A percentile compares a stretch with the other conserved stretches of the same genome.
Conservation (phyloP, 2,797 vertebrate genomes). For the Halcyon leucocephala region DNA sequence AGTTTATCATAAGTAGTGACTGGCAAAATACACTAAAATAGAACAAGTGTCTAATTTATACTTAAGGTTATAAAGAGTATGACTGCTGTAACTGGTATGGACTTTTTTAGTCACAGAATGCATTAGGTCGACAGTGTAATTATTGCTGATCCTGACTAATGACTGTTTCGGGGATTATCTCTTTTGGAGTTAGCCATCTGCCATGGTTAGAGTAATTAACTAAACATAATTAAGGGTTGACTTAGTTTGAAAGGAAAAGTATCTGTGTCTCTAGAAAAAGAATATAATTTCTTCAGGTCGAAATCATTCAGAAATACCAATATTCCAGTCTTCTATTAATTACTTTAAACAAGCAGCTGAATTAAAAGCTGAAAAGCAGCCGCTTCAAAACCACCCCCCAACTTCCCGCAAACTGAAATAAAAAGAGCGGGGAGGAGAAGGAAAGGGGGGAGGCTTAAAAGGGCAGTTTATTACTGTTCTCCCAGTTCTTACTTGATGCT, state of each 20-base stretch:
- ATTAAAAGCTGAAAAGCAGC: neutral
- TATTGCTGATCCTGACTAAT: conserved; percentile 92
- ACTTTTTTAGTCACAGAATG: conserved; percentile 35
- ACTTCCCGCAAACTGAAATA: neutral
- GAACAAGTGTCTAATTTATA: neutral
- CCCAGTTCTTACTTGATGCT: neutral
- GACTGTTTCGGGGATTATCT: conserved; percentile 90
- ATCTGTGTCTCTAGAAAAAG: neutral
- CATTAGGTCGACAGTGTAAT: conserved; percentile 86
- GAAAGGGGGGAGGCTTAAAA: neutral
- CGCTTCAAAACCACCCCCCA: neutral
- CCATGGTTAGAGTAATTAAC: conserved; percentile 76
- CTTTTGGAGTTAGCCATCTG: conserved; percentile 89
- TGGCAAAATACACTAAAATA: neutral
- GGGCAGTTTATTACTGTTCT: neutral
- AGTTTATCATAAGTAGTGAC: neutral
- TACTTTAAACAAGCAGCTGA: neutral
- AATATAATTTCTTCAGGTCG: neutral
- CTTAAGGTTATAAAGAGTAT: neutral
- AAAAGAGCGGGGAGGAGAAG: too few relatives aligned
- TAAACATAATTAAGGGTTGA: conserved; percentile 47
- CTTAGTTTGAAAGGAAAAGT: conserved; percentile 56
- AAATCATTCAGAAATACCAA: neutral
- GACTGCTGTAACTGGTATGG: neutral
- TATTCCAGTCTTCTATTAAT: neutral